Evolutionary conservation across 2,113 vertebrate species (phyloP), one percentile per base, ranked within the genome.

Genomic region (Lynx canadensis): DNA sequence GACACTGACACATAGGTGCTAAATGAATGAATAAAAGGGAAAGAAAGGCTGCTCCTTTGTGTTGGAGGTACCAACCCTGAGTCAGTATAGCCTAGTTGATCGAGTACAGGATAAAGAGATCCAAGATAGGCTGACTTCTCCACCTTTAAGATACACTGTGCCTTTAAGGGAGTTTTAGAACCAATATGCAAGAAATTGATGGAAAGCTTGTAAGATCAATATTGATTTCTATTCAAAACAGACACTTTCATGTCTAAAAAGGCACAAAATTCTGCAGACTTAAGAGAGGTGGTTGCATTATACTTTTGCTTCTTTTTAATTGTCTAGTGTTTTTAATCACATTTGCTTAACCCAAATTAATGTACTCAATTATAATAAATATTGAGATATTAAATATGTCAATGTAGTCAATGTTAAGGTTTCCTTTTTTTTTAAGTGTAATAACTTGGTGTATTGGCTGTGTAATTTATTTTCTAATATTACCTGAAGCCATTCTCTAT

Each of bases 301-400:
- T 7, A 63, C 66, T 90, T 94, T 92, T 60, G 71, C 82, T 97
- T 84, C 91, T 76, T 97, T 86, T 84, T 69, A 83, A n/a, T 96
- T 92, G 84, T 65, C 92, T 97, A 50, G 29, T 71, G 38, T 92
- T 95, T 93, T 74, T 84, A 97, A 87, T 92, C 97, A 79, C 69
- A 87, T 65, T 95, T 96, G 71, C 86, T 97, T 97, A 92, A 94
- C n/a, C 65, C 38, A 69, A 50, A 83, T 55, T 82, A 91, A 74
- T 79, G 87, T 94, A 76, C n/a, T 80, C 80, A 87, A 55, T 94
- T 68, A 87, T 45, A 98, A 98, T 97, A 98, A 98, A 97, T 92
- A 68, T 66, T 96, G 92, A 96, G 94, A n/a, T 92, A 86, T 63
- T 90, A 80, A 29, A 84, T 14, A 23, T 66, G 48, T 85, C 92